Conservation (phyloP, 2,888 invertebrate genomes). For the Nemoura dubitans region DNA sequence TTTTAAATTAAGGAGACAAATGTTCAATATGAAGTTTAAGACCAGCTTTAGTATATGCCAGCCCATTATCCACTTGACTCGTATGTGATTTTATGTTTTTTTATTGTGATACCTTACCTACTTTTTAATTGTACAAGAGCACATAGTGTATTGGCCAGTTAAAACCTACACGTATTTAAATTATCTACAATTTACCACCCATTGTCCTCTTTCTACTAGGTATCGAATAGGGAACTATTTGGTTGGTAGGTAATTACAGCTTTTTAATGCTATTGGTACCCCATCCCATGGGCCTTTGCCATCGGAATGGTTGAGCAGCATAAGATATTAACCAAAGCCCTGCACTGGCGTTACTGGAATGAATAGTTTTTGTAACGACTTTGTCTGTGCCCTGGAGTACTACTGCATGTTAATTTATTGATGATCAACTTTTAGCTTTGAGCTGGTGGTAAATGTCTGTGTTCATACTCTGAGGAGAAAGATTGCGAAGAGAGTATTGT, state of each 20-base stretch:
- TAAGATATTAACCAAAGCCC: not conserved
- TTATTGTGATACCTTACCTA: constrained; percentile 1
- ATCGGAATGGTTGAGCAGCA: not conserved
- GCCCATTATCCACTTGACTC: not conserved
- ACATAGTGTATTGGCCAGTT: not conserved
- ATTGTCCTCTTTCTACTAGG: not conserved
- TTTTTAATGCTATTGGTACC: not conserved
- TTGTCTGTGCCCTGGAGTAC: not conserved
- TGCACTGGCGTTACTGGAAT: not conserved
- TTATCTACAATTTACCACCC: not conserved
- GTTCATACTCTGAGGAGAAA: not conserved
- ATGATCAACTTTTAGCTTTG: too few species aligned
- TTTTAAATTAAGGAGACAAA: not conserved
- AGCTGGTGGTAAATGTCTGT: not conserved
- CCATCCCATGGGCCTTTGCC: not conserved
- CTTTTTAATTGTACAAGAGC: not conserved
- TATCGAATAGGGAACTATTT: not conserved
- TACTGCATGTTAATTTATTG: not conserved
- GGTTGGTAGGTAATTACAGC: not conserved
- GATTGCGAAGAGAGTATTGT: not conserved
- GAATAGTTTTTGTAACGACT: not conserved
- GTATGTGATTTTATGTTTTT: not conserved
- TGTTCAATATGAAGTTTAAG: not conserved
- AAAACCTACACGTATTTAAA: not conserved
- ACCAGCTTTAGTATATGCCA: not conserved